Conservation (phyloP, 2,113 vertebrate genomes). For the Dasyurus viverrinus region DNA sequence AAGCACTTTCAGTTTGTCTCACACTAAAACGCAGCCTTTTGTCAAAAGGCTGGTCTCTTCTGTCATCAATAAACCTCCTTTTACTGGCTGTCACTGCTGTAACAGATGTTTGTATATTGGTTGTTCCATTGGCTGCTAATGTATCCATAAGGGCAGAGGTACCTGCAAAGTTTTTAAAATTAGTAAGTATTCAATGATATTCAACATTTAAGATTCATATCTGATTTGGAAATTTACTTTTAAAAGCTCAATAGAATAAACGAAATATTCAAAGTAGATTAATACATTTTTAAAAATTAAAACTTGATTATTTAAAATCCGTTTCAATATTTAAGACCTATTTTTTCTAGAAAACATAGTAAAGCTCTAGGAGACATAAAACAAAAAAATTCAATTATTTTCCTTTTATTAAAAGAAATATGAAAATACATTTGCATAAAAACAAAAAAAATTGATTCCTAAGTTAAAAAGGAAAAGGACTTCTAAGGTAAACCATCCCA, state of each 20-base stretch:
- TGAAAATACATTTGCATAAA: neutral
- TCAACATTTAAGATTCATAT: neutral
- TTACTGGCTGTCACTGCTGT: constrained; percentile 88
- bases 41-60: constrained; percentile 92
- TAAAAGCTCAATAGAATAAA: neutral
- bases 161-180: constrained; percentile 83
- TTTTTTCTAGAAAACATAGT: neutral
- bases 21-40: constrained; percentile 97
- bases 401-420: constrained; percentile 1
- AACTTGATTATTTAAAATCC: neutral
- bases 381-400: neutral
- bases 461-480: neutral
- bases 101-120: constrained; percentile 86
- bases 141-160: constrained; percentile 89
- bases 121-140: constrained; percentile 88
- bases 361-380: neutral
- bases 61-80: constrained; percentile 91
- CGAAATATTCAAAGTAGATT: neutral
- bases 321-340: neutral
- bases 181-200: constrained; percentile 48
- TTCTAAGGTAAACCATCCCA: neutral
- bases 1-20: constrained; percentile 96
- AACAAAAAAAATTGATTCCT: neutral
- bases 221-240: neutral
- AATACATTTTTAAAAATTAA: neutral